These are phyloP conservation scores for Drosophila quinaria DNA, from an alignment of 2,888 invertebrate species.

Conservation along the genomic window DNA sequence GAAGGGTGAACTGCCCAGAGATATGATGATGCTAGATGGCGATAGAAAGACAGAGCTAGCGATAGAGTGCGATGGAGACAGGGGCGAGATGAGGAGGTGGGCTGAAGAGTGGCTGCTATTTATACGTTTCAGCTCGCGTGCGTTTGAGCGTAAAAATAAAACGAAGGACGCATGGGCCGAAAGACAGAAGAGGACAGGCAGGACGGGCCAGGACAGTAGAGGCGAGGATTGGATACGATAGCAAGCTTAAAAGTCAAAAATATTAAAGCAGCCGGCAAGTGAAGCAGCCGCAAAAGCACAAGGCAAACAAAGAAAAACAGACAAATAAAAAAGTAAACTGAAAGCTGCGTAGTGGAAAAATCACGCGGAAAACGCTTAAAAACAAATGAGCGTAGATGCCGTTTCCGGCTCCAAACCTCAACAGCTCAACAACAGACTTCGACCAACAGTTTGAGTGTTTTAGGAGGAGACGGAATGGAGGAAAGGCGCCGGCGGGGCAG, in stretches of 20 bases:
- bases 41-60: conserved; percentile 24
- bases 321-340: conserved; percentile 8
- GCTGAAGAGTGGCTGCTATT: conserved; percentile 68
- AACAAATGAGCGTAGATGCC: conserved; percentile 65
- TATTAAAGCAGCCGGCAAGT: conserved; percentile 63
- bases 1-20: conserved; percentile 75
- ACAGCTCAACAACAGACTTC: conserved; percentile 1
- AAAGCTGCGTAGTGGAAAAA: conserved; percentile 53
- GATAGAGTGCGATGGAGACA: not conserved
- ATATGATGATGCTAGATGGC: conserved; percentile 59
- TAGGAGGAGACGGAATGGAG: not conserved
- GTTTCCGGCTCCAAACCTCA: conserved; percentile 20
- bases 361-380: conserved; percentile 68
- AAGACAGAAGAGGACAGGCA: conserved; percentile 13
- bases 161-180: conserved; percentile 60
- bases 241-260: conserved; percentile 79
- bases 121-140: conserved; percentile 81
- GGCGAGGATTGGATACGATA: conserved; percentile 5
- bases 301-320: conserved; percentile 32
- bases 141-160: conserved; percentile 81
- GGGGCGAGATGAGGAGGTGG: not conserved
- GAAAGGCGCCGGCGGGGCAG: not conserved
- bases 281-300: conserved; percentile 41
- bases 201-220: conserved; percentile 2
- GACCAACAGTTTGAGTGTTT: conserved; percentile 11